These are phyloP conservation scores for Leptinotarsa peninsularis DNA, from an alignment of 2,888 invertebrate genomes.

Conservation along the genomic window DNA sequence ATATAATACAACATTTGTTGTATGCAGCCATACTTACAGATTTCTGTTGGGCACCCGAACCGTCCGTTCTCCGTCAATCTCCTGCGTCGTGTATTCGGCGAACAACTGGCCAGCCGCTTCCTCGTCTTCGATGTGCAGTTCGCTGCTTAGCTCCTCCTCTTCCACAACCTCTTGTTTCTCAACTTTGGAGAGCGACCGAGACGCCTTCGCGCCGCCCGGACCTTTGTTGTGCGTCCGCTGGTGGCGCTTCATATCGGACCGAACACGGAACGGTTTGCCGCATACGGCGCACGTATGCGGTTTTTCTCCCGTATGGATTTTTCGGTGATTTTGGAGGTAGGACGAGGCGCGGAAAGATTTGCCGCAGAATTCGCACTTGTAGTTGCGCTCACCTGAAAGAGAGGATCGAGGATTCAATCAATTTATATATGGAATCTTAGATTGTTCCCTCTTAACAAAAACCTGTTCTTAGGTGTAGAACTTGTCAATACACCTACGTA, in stretches of 20 bases:
- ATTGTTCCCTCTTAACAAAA: too few species aligned
- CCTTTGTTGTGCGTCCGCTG: conserved; percentile 75
- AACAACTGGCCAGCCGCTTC: conserved; percentile 61
- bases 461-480: too few species aligned
- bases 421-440: too few species aligned
- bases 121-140: conserved; percentile 60
- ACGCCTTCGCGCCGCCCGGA: conserved; percentile 33
- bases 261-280: conserved; percentile 84
- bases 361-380: conserved; percentile 85
- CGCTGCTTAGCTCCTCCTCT: conserved; percentile 58
- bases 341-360: conserved; percentile 89
- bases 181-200: conserved; percentile 44
- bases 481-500: too few species aligned
- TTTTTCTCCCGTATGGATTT: conserved; percentile 88
- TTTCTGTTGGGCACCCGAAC: conserved; percentile 51
- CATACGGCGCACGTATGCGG: conserved; percentile 82
- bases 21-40: conserved; percentile 50
- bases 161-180: conserved; percentile 53
- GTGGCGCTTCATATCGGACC: conserved; percentile 87
- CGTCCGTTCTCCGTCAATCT: conserved; percentile 50
- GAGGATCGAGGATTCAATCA: not conserved
- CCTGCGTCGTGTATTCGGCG: conserved; percentile 58
- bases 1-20: too few species aligned
- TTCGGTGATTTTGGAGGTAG: conserved; percentile 84
- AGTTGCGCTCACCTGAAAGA: conserved; percentile 79